phyloP scores from a whole-genome alignment of 2,797 vertebrate genomes.

The Danio jaintianensis region DNA sequence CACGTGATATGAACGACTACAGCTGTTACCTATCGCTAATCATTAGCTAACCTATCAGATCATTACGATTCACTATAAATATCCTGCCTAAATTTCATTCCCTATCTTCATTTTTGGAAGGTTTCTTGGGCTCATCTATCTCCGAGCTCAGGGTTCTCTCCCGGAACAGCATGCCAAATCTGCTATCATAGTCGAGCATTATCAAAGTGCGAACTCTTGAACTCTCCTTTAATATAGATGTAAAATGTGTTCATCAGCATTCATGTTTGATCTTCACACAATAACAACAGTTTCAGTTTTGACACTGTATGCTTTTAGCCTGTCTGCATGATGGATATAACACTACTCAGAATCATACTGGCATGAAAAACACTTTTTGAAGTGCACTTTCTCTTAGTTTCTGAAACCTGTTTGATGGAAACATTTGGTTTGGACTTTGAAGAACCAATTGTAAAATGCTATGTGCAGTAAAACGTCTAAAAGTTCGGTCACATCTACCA shows the following conservation, averaged over 20 bases:
- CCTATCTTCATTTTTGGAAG: too few species aligned
- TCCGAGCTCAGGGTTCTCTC: too few species aligned
- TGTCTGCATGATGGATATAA: conserved; percentile 29
- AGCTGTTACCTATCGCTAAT: too few species aligned
- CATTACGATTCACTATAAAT: too few species aligned
- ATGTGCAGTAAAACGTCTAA: background rate
- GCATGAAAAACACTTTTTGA: background rate
- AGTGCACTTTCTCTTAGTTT: background rate
- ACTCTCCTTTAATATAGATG: background rate
- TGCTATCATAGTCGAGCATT: too few species aligned
- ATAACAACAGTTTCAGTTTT: background rate
- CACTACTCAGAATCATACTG: background rate
- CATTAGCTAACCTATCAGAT: too few species aligned
- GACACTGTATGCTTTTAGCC: background rate
- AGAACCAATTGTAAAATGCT: conserved; percentile 14
- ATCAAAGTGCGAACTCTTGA: too few species aligned
- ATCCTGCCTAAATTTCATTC: too few species aligned
- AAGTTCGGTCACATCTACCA: too few species aligned
- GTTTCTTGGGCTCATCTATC: too few species aligned
- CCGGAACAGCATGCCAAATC: too few species aligned
- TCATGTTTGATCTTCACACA: background rate
- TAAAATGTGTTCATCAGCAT: conserved; percentile 2
- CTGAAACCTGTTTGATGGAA: background rate
- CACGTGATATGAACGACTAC: too few species aligned
- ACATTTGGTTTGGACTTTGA: conserved; percentile 29